These are phyloP conservation scores for Drosophila equinoxialis DNA, from an alignment of 1,140 invertebrate species.

Conservation along the genomic window DNA sequence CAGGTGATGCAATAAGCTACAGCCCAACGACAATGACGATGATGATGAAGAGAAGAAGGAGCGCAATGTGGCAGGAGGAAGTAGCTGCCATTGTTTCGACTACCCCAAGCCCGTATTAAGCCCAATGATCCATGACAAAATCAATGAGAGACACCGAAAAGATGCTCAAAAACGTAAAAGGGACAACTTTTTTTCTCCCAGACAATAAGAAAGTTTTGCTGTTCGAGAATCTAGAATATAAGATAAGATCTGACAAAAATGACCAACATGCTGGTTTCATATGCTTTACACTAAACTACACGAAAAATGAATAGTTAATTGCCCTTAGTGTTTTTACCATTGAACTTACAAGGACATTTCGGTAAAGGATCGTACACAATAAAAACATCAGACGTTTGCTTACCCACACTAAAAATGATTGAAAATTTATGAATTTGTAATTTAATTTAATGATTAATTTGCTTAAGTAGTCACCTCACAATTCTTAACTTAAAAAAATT, in stretches of 20 bases:
- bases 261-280: not conserved
- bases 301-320: not conserved
- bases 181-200: slow-evolving; percentile 6
- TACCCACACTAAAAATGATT: not conserved
- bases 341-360: not conserved
- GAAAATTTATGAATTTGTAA: too few relatives aligned
- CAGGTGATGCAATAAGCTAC: slow-evolving; percentile 45
- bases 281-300: not conserved
- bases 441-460: too few relatives aligned
- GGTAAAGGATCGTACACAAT: too few relatives aligned
- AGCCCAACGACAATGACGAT: slow-evolving; percentile 30
- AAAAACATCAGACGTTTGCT: not conserved
- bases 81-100: not conserved
- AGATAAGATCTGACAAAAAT: slow-evolving; percentile 5
- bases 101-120: not conserved
- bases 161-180: not conserved
- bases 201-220: slow-evolving; percentile 15
- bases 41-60: not conserved
- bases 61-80: not conserved
- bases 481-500: too few relatives aligned
- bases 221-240: not conserved
- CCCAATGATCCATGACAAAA: slow-evolving; percentile 15
- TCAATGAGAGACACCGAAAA: slow-evolving; percentile 17
- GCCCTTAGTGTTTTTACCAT: not conserved
- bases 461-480: too few relatives aligned